phyloP scores from a whole-genome alignment of 2,888 invertebrate genomes.

The Caenorhabditis macrosperma region DNA sequence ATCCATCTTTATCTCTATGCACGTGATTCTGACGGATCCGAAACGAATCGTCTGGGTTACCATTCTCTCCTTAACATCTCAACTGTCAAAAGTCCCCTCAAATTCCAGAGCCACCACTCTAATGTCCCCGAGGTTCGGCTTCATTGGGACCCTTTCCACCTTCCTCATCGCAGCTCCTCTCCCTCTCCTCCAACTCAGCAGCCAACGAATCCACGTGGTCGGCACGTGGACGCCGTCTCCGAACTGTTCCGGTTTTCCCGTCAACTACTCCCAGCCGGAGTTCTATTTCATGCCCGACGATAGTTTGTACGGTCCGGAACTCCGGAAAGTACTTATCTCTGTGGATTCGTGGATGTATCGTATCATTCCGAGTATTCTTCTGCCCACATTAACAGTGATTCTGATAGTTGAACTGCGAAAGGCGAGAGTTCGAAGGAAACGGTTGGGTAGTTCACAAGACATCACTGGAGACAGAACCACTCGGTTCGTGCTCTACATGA shows the following conservation, averaged over 20 bases:
- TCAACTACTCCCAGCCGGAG: background rate
- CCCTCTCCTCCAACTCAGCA: background rate
- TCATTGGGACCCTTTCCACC: background rate
- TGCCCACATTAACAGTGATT: background rate
- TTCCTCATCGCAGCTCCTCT: background rate
- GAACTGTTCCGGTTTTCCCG: background rate
- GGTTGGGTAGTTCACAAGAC: background rate
- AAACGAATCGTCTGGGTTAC: background rate
- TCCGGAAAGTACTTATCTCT: background rate
- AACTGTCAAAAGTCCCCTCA: no score
- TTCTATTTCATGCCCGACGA: background rate
- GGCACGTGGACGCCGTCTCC: background rate
- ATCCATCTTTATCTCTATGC: no score
- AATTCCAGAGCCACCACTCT: background rate
- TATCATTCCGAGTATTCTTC: background rate
- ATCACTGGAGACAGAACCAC: background rate
- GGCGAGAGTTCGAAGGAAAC: background rate
- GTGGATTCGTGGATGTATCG: background rate
- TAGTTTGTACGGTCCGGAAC: no score
- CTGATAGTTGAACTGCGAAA: background rate
- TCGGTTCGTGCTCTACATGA: conserved; percentile 1
- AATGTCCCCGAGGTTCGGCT: background rate
- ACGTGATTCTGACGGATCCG: no score
- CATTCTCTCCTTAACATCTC: no score
- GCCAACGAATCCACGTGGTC: background rate